Percentiles rank a stretch among this genome's conserved stretches.
phyloP scores from a whole-genome alignment of 2,888 invertebrate species.

The Trachelus troglodyta region DNA sequence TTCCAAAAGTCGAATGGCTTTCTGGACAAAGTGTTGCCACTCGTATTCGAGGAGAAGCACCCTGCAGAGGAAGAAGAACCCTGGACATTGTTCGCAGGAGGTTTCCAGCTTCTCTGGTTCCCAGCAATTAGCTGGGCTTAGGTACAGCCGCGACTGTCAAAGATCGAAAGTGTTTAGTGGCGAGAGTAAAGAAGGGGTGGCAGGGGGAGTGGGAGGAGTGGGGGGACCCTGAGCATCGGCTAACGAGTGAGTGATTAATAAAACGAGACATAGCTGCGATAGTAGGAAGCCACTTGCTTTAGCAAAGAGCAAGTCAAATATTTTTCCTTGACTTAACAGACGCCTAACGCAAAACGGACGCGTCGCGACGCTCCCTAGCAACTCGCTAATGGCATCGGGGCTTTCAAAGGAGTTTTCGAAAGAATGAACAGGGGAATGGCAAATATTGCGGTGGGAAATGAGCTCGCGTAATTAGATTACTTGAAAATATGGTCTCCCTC shows the following conservation, averaged over 20 bases:
- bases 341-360: not conserved
- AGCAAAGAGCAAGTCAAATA: not conserved
- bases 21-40: too few species aligned
- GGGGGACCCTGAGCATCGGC: too few species aligned
- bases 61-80: too few species aligned
- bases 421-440: not conserved
- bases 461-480: not conserved
- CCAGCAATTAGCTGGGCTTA: too few species aligned
- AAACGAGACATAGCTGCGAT: too few species aligned
- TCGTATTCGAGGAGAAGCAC: too few species aligned
- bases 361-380: not conserved
- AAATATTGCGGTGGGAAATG: slow-evolving; percentile 7
- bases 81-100: too few species aligned
- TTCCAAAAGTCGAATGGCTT: slow-evolving; percentile 15
- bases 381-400: not conserved
- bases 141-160: not conserved
- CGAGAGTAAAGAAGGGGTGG: not conserved
- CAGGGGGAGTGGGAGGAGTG: too few species aligned
- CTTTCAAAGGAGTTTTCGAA: not conserved
- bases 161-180: not conserved
- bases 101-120: too few species aligned
- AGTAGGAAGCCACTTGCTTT: too few species aligned
- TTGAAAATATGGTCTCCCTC: not conserved
- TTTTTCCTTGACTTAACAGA: not conserved
- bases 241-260: too few species aligned